Evolutionary conservation across 2,797 vertebrate genomes (phyloP), one percentile per base, ranked within the genome.

Genomic region (Aratinga solstitialis): DNA sequence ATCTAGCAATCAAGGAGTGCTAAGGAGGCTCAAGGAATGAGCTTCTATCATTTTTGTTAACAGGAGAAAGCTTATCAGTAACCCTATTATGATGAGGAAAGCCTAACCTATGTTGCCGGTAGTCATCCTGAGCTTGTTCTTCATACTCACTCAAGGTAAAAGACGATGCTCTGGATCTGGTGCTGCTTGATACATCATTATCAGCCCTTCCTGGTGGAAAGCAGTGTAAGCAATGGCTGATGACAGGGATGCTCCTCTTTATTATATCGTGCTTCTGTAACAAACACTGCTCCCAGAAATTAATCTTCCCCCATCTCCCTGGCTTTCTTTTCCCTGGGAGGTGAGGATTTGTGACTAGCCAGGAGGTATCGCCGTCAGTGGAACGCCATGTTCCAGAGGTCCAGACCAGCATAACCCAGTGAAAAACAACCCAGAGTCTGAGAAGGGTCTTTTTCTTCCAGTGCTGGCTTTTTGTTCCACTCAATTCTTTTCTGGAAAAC

Each of bases 401-500:
- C 71, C 21, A 2, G n/a, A 86, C 34, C 74, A 91, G 62, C 0
- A 0, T 22, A 81, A 84, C 34, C 29, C 62, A 26, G 24, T 69
- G 23, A 65, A 95, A 85, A 96, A 76, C 89, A 93, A 32, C 11
- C 19, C 34, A 67, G 38, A 6, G 2, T 63, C 84, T 89, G 56
- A 36, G 58, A 91, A 87, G 53, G 76, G 83, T 84, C 79, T 51
- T 86, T 48, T 26, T 78, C 56, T 93, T 84, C 65, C 81, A 81
- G 22, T 18, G 5, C 30, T 91, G 68, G 26, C 24, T 91, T 90
- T 76, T 87, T 13, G 3, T 83, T 89, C 69, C 40, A 66, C 89
- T 92, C 0, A 0, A 75, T 85, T 89, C 53, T 82, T 78, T 81
- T 95, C 69, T 94, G 74, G 91, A 96, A 94, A 96, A 73, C 85